Base-by-base conservation (phyloP, 2,113 vertebrate species). In the Lepus europaeus region DNA sequence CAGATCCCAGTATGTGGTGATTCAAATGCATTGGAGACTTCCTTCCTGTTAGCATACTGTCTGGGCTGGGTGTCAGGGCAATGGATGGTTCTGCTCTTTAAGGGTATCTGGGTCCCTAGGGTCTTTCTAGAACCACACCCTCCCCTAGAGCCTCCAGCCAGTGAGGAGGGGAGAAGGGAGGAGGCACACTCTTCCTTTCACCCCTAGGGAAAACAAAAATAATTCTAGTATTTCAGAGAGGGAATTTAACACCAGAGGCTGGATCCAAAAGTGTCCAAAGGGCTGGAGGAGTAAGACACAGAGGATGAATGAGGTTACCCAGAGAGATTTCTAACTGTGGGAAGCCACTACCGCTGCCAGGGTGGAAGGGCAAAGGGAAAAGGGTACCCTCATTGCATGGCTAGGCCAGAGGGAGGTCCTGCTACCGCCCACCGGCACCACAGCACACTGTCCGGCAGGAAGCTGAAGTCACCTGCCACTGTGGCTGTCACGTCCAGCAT, bases 391-490 rank as follows among this genome's bases (percentile, higher is more conserved):
- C 45, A 7, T 45, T 45, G 45, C 45, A 45, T 45, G 45, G 7
- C 45, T 45, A 7, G 45, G 45, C 45, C 56, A 59, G 56, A 17
- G 56, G 68, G 39, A 59, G 33, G 29, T 66, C 31, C 36, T 51
- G 51, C 66, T 74, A 27, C 84, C 2, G 19, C 4, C 64, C 39
- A 51, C 8, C 13, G 74, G 27, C 59, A 27, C 51, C 13, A 45
- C 13, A 11, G 11, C 29, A 56, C 49, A 10, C 68, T n/a, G 64
- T 36, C 45, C 78, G 10, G 14, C 16, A 4, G 29, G 59, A 88
- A 77, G 76, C 74, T 89, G 69, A 87, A 77, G 74, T 89, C 64
- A 82, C 36, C 27, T n/a, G 78, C 49, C 76, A 22, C 27, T 87
- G 12, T 9, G 36, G 33, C 64, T 85, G 51, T 61, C n/a, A 36